Base-by-base conservation (phyloP, 2,113 vertebrate species). In the Zosterops lateralis region DNA sequence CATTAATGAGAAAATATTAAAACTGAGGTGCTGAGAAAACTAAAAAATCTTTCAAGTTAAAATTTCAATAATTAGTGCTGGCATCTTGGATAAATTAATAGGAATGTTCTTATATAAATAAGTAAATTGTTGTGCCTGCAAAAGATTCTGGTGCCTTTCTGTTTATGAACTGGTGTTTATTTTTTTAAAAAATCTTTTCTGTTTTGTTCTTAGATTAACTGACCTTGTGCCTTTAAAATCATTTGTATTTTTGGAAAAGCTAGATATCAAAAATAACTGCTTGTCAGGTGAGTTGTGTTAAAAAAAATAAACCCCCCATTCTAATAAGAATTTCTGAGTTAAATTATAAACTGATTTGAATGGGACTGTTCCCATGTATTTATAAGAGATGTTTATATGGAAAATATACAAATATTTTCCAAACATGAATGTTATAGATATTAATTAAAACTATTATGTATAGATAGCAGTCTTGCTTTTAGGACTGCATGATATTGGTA, bases 181-280 rank as follows among this genome's bases (percentile, higher is more conserved):
- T 8, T n/a, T 21, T 64, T 19, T 11, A 1, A 28, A 66, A 78
- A 32, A 24, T 4, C 5, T 5, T 64, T 26, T 84, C 25, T 96
- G 12, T 84, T 97, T 93, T 97, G 14, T 95, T 97, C 78, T 86
- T 87, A 99, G 99, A 71, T 96, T 99, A 75, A 98, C 97, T 60
- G 97, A 98, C 47, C 98, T 99, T 76, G 94, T 97, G 75, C 93
- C 97, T 73, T 98, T 99, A 94, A 96, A 97, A 93, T 98, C 98
- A 80, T 98, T 97, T 84, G 54, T 99, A 57, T 99, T 98, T 82
- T 98, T 99, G 95, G 96, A 97, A 94, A 98, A 97, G 54, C 91
- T 99, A 82, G 97, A 99, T 96, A 60, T 99, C 73, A 98, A 97
- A 84, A 98, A 98, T 95, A 99, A 99, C 97, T 99, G 98, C 94